Conservation (phyloP, 2,888 invertebrate species). For the Adineta ricciae region DNA sequence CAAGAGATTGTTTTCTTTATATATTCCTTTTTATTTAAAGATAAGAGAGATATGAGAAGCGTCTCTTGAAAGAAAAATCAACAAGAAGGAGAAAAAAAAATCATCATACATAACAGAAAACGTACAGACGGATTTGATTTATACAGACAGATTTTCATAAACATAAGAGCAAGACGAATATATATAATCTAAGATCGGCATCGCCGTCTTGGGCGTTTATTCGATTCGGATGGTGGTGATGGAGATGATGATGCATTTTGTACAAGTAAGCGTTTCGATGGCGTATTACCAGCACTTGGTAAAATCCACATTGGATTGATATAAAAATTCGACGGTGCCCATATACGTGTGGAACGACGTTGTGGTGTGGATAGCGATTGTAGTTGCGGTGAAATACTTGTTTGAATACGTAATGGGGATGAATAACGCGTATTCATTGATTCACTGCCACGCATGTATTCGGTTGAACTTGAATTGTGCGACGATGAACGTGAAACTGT, state of each 20-base stretch:
- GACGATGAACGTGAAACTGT: neutral
- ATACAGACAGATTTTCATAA: neutral
- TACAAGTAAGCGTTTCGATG: neutral
- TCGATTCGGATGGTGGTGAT: neutral
- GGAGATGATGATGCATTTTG: neutral
- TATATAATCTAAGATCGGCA: neutral
- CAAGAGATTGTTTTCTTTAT: neutral
- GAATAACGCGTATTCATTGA: neutral
- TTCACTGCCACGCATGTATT: neutral
- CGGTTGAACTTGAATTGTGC: neutral
- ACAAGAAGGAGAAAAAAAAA: neutral
- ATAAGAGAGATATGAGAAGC: neutral
- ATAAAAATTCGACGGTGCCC: neutral
- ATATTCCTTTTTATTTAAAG: neutral
- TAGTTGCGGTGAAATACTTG: neutral
- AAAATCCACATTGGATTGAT: neutral
- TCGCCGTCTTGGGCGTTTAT: neutral
- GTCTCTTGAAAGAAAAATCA: neutral
- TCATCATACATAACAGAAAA: neutral
- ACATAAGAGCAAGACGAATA: neutral
- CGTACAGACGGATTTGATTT: neutral
- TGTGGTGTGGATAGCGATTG: neutral
- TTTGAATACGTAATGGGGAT: neutral
- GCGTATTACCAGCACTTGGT: neutral
- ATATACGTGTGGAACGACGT: conserved; percentile 7